Percentiles rank a stretch among this genome's conserved stretches.
Conservation (phyloP, 2,888 invertebrate species). For the Poecilobothrus nobilitatus region DNA sequence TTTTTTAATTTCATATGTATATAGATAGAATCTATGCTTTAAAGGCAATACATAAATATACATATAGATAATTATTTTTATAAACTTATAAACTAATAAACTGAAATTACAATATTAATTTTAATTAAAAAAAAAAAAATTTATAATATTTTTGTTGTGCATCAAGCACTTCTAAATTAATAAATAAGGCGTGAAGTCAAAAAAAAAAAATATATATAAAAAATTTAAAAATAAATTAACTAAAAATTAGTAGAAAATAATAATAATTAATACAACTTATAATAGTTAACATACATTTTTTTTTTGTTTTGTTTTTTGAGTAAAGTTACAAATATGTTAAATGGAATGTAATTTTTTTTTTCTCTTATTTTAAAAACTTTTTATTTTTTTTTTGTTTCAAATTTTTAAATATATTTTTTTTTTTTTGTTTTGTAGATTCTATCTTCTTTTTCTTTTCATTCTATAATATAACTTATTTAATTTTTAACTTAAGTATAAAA, state of each 20-base stretch:
- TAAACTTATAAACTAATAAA: too few species aligned
- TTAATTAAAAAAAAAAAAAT: too few species aligned
- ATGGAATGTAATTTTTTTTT: constrained; percentile 1
- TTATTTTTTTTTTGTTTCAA: too few species aligned
- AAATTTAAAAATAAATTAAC: neutral
- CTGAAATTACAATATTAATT: too few species aligned
- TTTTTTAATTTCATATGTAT: too few species aligned
- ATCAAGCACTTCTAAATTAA: neutral
- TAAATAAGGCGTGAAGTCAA: neutral
- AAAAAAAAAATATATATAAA: neutral
- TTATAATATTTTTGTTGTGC: too few species aligned
- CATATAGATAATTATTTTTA: too few species aligned
- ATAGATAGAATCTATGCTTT: too few species aligned
- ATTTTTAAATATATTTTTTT: neutral
- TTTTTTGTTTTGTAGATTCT: neutral
- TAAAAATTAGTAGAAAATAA: neutral
- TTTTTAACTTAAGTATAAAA: neutral
- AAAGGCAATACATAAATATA: too few species aligned
- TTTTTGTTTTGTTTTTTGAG: neutral
- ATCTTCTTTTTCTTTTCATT: neutral
- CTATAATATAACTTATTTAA: neutral
- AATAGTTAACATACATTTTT: neutral
- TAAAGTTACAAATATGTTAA: neutral
- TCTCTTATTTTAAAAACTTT: too few species aligned
- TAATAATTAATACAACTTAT: neutral